Percentiles rank a stretch among this genome's conserved stretches.
Evolutionary conservation across 2,888 invertebrate species (phyloP).

Genomic region (Hypomecis punctinalis): DNA sequence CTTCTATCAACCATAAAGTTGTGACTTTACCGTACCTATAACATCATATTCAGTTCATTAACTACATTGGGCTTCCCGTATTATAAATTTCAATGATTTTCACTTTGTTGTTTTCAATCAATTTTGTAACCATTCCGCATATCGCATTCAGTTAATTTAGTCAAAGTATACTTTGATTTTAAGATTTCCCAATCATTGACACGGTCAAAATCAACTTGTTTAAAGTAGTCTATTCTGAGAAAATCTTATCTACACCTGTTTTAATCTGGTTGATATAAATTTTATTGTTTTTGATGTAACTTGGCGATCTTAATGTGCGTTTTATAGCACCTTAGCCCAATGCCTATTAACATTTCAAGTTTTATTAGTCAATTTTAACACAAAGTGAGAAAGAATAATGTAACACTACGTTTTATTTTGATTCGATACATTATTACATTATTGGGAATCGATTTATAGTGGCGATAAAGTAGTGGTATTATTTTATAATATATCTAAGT

Average conservation of each 20-base stretch:
- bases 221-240: too few species aligned
- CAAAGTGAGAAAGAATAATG: slow-evolving; percentile 6
- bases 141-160: too few species aligned
- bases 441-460: not conserved
- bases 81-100: too few species aligned
- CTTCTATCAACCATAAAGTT: too few species aligned
- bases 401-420: not conserved
- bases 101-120: too few species aligned
- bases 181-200: too few species aligned
- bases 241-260: slow-evolving; percentile 2
- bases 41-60: too few species aligned
- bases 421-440: slow-evolving; percentile 6
- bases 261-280: not conserved
- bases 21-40: too few species aligned
- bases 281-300: slow-evolving; percentile 14
- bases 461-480: not conserved
- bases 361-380: slow-evolving; percentile 10
- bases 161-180: too few species aligned
- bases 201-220: too few species aligned
- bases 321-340: slow-evolving; percentile 14
- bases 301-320: slow-evolving; percentile 16
- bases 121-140: too few species aligned
- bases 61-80: too few species aligned
- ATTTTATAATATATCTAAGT: not conserved
- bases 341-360: slow-evolving; percentile 22